Conservation (phyloP, 2,797 vertebrate genomes). For the Cercopithecus petaurista region DNA sequence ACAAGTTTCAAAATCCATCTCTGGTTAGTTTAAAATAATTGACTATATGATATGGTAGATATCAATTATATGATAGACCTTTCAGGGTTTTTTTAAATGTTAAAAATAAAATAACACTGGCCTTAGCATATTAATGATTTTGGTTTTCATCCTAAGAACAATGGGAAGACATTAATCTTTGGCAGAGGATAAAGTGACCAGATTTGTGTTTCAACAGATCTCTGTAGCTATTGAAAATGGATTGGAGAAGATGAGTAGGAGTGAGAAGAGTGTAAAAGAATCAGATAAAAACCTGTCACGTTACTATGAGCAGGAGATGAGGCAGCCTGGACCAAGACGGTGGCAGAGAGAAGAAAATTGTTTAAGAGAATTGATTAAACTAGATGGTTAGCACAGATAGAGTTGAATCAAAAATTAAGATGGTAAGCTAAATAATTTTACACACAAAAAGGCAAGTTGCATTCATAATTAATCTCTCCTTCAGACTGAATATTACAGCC, state of each 20-base stretch:
- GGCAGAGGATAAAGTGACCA: background rate
- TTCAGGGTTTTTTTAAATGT: background rate
- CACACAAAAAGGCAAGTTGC: background rate
- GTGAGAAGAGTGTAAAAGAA: background rate
- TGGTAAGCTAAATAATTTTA: background rate
- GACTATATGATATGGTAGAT: background rate
- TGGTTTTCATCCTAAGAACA: constrained; percentile 12
- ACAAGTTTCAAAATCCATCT: background rate
- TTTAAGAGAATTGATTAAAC: background rate
- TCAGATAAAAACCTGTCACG: background rate
- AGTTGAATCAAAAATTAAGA: background rate
- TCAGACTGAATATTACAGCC: background rate
- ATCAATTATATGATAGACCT: background rate
- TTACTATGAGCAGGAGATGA: background rate
- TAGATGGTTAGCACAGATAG: background rate
- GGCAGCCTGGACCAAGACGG: background rate
- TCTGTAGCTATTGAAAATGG: background rate
- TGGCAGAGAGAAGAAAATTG: background rate
- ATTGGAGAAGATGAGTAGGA: background rate
- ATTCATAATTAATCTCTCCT: constrained; percentile 10
- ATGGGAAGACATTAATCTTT: background rate
- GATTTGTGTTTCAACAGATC: constrained; percentile 2
- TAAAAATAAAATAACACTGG: constrained; percentile 7
- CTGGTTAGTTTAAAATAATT: background rate
- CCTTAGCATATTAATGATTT: background rate